A percentile compares a stretch with the other conserved stretches of the same genome.
Evolutionary conservation across 2,113 vertebrate genomes (phyloP).

Genomic region (Plecotus auritus): DNA sequence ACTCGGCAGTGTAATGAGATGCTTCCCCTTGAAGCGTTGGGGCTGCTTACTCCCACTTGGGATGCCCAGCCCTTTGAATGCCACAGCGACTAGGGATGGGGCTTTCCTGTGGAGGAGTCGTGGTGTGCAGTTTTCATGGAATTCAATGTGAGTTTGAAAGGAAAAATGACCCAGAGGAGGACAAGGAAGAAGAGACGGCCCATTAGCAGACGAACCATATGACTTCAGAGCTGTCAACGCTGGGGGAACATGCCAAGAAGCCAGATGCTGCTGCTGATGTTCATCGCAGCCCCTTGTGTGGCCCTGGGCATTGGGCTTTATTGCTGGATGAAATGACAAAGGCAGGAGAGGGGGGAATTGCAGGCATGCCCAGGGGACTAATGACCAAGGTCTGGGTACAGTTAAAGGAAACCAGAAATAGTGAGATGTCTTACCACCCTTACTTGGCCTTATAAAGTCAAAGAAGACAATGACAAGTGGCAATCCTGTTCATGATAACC

Average conservation of each 20-base stretch:
- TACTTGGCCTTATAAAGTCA: slow-evolving; percentile 22
- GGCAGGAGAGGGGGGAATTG: neutral
- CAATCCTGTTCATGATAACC: slow-evolving; percentile 4
- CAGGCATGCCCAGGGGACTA: neutral
- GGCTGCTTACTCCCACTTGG: neutral
- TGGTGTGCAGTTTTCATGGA: slow-evolving; percentile 37
- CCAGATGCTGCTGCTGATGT: slow-evolving; percentile 68
- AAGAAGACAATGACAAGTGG: slow-evolving; percentile 13
- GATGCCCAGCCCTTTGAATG: neutral
- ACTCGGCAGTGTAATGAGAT: slow-evolving; percentile 16
- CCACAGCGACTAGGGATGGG: neutral
- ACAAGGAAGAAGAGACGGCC: slow-evolving; percentile 53
- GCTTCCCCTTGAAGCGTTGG: neutral
- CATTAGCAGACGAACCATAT: slow-evolving; percentile 53
- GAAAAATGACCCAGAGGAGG: slow-evolving; percentile 64
- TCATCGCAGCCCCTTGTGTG: slow-evolving; percentile 67
- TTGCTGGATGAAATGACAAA: slow-evolving; percentile 59
- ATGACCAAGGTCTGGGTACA: too few relatives aligned
- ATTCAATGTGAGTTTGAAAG: slow-evolving; percentile 39
- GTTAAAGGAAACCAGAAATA: too few relatives aligned
- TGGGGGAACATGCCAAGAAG: slow-evolving; percentile 60
- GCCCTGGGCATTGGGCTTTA: slow-evolving; percentile 15
- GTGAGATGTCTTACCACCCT: too few relatives aligned
- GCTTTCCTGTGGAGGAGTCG: neutral
- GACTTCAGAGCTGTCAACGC: slow-evolving; percentile 71